Base-by-base conservation (phyloP, 2,113 vertebrate species). In the Solea senegalensis region DNA sequence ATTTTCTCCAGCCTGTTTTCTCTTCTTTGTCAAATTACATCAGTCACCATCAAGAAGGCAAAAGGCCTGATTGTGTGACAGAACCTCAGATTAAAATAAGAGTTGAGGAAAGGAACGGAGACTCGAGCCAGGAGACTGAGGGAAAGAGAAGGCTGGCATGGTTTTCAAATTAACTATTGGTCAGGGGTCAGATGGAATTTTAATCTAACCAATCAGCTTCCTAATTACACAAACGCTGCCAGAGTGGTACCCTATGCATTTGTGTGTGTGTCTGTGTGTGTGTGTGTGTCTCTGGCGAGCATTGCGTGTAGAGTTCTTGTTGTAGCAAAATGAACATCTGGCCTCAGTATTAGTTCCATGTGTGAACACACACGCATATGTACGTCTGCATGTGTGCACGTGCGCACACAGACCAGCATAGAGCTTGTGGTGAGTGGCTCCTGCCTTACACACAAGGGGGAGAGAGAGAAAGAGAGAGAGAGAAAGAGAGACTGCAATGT, bases 181-280 rank as follows among this genome's bases (percentile, higher is more conserved):
- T 92, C 89, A 92, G 83, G 90, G 90, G 90, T 92, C 90, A 90
- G 87, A 90, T 87, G 88, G 90, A 90, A 89, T 91, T 92, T 92
- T 91, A 92, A 92, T 92, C 89, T 86, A 86, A 92, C 90, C 90
- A 92, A 92, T 92, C 90, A 92, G 88, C 88, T 91, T 91, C 90
- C 90, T 92, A 92, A 92, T 92, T 91, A 90, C 87, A 91, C 86
- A 86, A 88, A 84, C 60, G 87, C 87, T 89, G 90, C 88, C 86
- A 91, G 87, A 86, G 69, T 56, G 77, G 80, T 69, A 76, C 59
- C 79, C 54, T 76, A 55, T 72, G 70, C 51, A 67, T 86, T 54
- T 72, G 54, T 65, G 63, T 77, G 67, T 75, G 68, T 67, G 60
- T 66, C 67, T 69, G 74, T 63, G 51, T 65, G 52, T 69, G 41